Conservation (phyloP, 2,797 vertebrate species). For the Neomorphus geoffroyi region DNA sequence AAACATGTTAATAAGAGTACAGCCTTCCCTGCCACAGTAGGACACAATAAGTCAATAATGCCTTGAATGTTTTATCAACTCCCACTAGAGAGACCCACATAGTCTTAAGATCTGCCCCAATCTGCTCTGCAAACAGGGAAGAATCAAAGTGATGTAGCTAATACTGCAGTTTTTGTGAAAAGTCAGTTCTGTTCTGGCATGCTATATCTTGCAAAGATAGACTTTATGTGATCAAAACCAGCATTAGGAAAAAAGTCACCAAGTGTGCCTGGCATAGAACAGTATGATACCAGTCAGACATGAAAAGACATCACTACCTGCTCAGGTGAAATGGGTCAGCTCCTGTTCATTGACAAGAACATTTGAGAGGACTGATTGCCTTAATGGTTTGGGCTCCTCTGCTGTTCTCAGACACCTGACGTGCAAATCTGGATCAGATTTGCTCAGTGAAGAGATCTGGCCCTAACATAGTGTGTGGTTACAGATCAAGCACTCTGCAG, state of each 20-base stretch:
- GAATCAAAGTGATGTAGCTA: not conserved
- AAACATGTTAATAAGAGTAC: not conserved
- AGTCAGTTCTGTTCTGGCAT: not conserved
- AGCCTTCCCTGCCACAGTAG: not conserved
- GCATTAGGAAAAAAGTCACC: not conserved
- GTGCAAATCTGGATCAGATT: not conserved
- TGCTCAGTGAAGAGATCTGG: not conserved
- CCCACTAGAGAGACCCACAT: not conserved
- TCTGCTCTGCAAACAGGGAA: not conserved
- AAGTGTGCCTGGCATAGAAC: not conserved
- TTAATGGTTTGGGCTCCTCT: not conserved
- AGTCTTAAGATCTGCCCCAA: not conserved
- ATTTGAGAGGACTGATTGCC: not conserved
- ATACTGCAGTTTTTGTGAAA: not conserved
- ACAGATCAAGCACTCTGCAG: not conserved
- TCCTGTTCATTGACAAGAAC: not conserved
- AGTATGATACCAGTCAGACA: not conserved
- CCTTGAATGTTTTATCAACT: not conserved
- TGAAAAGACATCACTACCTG: not conserved
- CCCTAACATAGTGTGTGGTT: fast-evolving
- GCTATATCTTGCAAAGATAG: not conserved
- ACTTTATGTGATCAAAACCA: not conserved
- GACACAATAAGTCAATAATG: not conserved
- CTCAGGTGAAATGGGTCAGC: not conserved
- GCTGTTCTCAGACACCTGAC: not conserved